Evolutionary conservation across 2,888 invertebrate genomes (phyloP).

Genomic region (Athalia cordata): DNA sequence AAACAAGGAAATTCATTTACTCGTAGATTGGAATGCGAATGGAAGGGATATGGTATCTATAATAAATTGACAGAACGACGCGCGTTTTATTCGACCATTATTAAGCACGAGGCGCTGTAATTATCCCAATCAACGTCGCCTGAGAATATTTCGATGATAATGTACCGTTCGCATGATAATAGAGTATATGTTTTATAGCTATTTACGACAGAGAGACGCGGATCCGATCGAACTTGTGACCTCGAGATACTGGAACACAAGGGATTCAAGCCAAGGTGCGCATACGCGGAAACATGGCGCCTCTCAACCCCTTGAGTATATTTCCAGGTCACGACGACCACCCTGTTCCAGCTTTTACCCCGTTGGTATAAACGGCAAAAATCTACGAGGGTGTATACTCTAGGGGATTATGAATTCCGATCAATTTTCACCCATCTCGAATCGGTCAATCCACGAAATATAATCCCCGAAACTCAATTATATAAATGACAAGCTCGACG

Average conservation of each 20-base stretch:
- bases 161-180: neutral
- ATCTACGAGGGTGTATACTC: constrained; percentile 37
- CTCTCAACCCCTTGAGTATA: constrained; percentile 41
- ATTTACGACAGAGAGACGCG: neutral
- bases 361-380: constrained; percentile 39
- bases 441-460: constrained; percentile 10
- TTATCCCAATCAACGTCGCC: neutral
- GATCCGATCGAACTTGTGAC: neutral
- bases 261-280: constrained; percentile 17
- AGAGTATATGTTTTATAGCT: neutral
- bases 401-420: constrained; percentile 30
- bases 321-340: constrained; percentile 46
- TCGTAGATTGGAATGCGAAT: neutral
- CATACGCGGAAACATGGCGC: constrained; percentile 45
- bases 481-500: neutral
- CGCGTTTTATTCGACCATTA: neutral
- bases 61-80: neutral
- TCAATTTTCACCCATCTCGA: constrained; percentile 26
- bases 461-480: neutral
- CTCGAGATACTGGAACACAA: constrained; percentile 30
- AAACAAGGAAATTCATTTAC: neutral
- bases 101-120: neutral
- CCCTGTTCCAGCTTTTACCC: constrained; percentile 46
- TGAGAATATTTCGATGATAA: neutral
- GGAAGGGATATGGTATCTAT: neutral